These are phyloP conservation scores for Spondyliosoma cantharus DNA, from an alignment of 2,797 vertebrate genomes.

Conservation along the genomic window DNA sequence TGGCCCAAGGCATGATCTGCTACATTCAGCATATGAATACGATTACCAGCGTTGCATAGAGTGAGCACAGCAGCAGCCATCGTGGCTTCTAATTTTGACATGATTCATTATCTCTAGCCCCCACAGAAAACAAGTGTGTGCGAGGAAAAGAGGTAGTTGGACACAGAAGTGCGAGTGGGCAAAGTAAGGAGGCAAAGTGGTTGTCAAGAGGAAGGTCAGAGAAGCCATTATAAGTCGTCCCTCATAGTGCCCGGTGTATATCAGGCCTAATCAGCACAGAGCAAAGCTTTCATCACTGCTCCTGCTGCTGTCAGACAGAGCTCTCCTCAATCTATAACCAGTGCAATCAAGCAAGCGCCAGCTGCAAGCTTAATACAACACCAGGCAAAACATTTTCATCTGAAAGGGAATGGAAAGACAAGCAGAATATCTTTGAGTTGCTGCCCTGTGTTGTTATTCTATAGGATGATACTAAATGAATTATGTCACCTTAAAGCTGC, in stretches of 20 bases:
- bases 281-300: constrained; percentile 55
- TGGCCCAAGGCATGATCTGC: not conserved
- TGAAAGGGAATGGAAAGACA: not conserved
- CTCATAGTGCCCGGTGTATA: constrained; percentile 47
- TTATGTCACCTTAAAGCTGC: not conserved
- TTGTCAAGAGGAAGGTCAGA: constrained; percentile 70
- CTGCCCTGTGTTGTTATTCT: not conserved
- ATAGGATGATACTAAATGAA: not conserved
- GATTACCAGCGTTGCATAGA: not conserved
- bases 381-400: constrained; percentile 9
- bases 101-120: constrained; percentile 33
- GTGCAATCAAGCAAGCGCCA: constrained; percentile 49
- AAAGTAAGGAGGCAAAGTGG: constrained; percentile 48
- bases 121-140: constrained; percentile 32
- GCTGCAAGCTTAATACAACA: constrained; percentile 32
- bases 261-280: constrained; percentile 69
- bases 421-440: constrained; percentile 2
- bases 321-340: constrained; percentile 53
- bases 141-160: constrained; percentile 4
- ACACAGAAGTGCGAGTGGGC: constrained; percentile 22
- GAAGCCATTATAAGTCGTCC: constrained; percentile 58
- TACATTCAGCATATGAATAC: not conserved
- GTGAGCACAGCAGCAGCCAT: constrained; percentile 16
- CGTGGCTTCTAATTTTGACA: constrained; percentile 18
- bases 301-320: constrained; percentile 54